These are phyloP conservation scores for Myopa testacea DNA, from an alignment of 2,888 invertebrate genomes.

Conservation along the genomic window DNA sequence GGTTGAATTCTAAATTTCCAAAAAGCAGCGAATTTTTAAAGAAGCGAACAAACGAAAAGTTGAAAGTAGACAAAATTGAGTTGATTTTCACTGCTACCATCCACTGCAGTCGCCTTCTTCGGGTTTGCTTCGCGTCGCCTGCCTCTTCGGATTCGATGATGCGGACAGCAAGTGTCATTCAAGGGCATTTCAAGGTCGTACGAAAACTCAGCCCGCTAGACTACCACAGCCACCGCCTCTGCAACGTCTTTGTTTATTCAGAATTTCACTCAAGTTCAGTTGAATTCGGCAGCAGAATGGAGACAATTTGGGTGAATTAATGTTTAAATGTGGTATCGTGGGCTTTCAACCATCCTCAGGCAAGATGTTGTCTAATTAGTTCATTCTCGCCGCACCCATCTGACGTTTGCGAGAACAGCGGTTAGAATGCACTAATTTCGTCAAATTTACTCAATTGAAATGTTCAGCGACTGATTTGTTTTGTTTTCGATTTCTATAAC, in stretches of 20 bases:
- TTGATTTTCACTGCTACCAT: slow-evolving; percentile 54
- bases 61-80: slow-evolving; percentile 51
- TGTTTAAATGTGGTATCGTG: neutral
- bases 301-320: neutral
- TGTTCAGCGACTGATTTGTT: neutral
- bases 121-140: slow-evolving; percentile 47
- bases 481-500: slow-evolving; percentile 12
- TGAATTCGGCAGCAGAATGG: slow-evolving; percentile 7
- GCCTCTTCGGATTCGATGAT: slow-evolving; percentile 54
- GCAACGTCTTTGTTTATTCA: slow-evolving; percentile 11
- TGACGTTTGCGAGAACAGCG: no score
- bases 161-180: slow-evolving; percentile 67
- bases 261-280: slow-evolving; percentile 1
- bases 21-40: slow-evolving; percentile 25
- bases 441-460: no score
- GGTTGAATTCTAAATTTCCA: slow-evolving; percentile 6
- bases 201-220: slow-evolving; percentile 39
- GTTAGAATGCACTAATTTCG: no score
- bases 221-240: slow-evolving; percentile 20
- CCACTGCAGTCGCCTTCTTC: slow-evolving; percentile 52
- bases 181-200: slow-evolving; percentile 69
- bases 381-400: no score
- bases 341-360: neutral
- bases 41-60: slow-evolving; percentile 42
- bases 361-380: no score